A percentile compares a stretch with the other conserved stretches of the same genome.
Evolutionary conservation across 2,113 vertebrate genomes (phyloP).

Genomic region (Herpailurus yagouaroundi): DNA sequence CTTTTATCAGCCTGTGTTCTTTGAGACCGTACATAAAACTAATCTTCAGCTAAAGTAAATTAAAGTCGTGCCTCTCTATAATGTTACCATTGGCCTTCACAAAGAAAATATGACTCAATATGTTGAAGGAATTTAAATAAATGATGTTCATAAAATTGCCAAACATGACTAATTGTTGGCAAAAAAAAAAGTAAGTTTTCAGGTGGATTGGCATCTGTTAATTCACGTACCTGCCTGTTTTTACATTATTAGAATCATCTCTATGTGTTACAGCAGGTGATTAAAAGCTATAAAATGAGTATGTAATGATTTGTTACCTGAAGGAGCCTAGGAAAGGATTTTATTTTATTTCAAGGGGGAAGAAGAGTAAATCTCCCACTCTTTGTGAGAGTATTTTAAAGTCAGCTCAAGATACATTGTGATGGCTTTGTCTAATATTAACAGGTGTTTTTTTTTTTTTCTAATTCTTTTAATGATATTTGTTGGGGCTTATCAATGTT

Average conservation of each 20-base stretch:
- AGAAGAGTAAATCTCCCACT: constrained; percentile 74
- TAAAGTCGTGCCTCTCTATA: neutral
- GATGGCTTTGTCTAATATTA: constrained; percentile 56
- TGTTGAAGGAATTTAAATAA: constrained; percentile 51
- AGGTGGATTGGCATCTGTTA: neutral
- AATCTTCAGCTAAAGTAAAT: neutral
- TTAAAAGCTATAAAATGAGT: neutral
- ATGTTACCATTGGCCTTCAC: neutral
- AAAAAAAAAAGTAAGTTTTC: neutral
- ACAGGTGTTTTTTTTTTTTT: neutral
- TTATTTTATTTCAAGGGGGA: constrained; percentile 77
- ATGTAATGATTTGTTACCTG: neutral
- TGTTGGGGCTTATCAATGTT: constrained; percentile 70
- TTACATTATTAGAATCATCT: neutral
- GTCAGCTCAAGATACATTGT: constrained; percentile 69
- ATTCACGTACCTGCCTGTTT: neutral
- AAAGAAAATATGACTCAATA: neutral
- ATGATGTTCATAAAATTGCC: neutral
- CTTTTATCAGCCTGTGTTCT: neutral
- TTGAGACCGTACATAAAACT: neutral
- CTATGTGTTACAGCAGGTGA: neutral
- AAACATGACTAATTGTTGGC: neutral
- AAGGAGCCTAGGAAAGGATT: constrained; percentile 74
- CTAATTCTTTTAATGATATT: constrained; percentile 67
- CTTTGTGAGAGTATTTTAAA: constrained; percentile 72